Evolutionary conservation across 2,797 vertebrate genomes (phyloP).

Genomic region (Nannoperca australis): DNA sequence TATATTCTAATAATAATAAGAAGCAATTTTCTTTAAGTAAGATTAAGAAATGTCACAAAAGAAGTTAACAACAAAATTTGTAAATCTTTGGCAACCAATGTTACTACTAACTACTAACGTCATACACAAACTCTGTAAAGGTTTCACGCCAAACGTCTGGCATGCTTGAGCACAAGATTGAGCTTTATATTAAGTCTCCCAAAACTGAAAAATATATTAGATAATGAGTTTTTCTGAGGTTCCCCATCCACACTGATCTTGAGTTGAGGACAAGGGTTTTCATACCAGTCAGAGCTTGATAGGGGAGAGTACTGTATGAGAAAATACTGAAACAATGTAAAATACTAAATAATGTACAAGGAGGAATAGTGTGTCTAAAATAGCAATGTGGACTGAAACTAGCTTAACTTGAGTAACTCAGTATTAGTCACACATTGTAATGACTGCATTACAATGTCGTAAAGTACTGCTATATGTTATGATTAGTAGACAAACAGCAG

Average conservation of each 20-base stretch:
- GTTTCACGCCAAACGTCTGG: constrained; percentile 7
- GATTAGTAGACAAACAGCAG: not conserved
- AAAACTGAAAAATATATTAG: not conserved
- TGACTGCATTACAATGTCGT: not conserved
- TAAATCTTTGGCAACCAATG: not conserved
- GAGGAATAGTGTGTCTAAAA: not conserved
- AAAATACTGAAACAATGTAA: constrained; percentile 5
- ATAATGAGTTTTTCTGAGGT: not conserved
- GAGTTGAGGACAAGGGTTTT: not conserved
- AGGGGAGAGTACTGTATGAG: not conserved
- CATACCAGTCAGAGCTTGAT: not conserved
- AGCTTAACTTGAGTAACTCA: not conserved
- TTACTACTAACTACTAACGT: not conserved
- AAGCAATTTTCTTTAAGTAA: not conserved
- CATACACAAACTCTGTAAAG: not conserved
- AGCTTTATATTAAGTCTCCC: not conserved
- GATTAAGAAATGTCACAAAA: constrained; percentile 1
- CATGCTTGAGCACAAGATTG: not conserved
- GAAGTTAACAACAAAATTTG: not conserved
- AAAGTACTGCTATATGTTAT: constrained; percentile 2
- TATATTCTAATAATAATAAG: not conserved
- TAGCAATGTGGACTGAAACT: not conserved
- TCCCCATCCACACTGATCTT: not conserved
- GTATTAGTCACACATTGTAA: not conserved
- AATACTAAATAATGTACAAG: not conserved